Base-by-base conservation (phyloP, 2,113 vertebrate genomes). In the Xiphophorus maculatus region DNA sequence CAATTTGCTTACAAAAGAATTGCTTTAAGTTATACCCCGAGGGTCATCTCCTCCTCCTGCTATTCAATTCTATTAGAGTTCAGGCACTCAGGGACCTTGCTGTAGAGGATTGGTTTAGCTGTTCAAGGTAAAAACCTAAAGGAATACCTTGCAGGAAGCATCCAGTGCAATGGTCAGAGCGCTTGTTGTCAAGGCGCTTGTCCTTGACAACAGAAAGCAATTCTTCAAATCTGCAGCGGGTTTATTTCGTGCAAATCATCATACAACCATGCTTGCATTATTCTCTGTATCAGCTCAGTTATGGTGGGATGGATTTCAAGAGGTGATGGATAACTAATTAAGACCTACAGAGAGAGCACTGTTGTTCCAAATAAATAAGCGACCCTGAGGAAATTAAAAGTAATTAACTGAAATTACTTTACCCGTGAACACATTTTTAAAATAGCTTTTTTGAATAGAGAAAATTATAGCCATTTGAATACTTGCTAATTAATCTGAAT, bases 1-100 rank as follows among this genome's bases (percentile, higher is more conserved):
- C 81, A 84, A 86, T 90, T 73, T 87, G 76, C 66, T 78, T 37
- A 77, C 33, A 65, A 77, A 78, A 79, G 48, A 82, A 87, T 80
- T 85, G 33, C 77, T 87, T 70, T 62, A 73, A 70, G 63, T 73
- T 79, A 71, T 66, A 51, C 71, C 61, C 79, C 4, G 48, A 40
- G 68, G 88, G 86, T 86, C 78, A 81, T 65, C 71, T 35, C 66
- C 63, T 65, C 51, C 80, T 79, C 68, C 60, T 65, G 66, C 73
- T 79, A 68, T 88, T 81, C 71, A 84, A 69, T 84, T 69, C 82
- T 63, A 80, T 88, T 65, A 80, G 33, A 81, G 85, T 66, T 60
- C 48, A 63, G 73, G 67, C 71, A 73, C 62, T 71, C 33, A 65
- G 62, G 77, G 66, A 76, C 76, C 63, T 68, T 79, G 67, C 74